Evolutionary conservation across 92 coral and sea anemone genomes (phyloP).

Genomic region (Zoanthus solanderi): DNA sequence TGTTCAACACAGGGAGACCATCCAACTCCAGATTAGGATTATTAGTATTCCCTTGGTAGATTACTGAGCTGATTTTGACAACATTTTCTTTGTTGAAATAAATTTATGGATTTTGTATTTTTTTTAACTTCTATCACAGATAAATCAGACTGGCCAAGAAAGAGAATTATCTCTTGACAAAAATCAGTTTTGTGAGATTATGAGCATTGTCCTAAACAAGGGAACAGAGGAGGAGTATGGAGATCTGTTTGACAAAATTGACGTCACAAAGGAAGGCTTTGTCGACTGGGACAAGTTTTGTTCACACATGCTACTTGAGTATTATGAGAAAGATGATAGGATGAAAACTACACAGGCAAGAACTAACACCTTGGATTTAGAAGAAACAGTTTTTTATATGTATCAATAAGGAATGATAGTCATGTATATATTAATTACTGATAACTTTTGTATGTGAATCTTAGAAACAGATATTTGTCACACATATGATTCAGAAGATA

Average conservation of each 20-base stretch:
- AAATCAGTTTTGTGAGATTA: conserved; percentile 96
- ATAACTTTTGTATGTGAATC: too few relatives aligned
- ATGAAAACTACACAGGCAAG: conserved; percentile 98
- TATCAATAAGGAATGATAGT: too few relatives aligned
- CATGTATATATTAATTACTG: too few relatives aligned
- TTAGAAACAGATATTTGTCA: too few relatives aligned
- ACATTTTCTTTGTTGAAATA: too few relatives aligned
- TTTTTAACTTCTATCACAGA: conserved; percentile 38
- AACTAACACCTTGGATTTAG: too few relatives aligned
- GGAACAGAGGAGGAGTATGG: conserved; percentile 92
- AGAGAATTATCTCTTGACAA: conserved; percentile 86
- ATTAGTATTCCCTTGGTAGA: too few relatives aligned
- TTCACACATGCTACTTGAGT: conserved; percentile 96
- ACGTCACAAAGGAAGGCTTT: conserved; percentile 95
- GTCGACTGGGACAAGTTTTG: conserved; percentile 99
- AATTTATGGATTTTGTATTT: not conserved
- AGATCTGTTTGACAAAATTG: conserved; percentile 90
- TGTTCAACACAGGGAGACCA: too few relatives aligned
- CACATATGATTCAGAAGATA: too few relatives aligned
- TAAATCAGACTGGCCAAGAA: conserved; percentile 86
- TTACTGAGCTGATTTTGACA: too few relatives aligned
- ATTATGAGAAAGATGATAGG: conserved; percentile 98
- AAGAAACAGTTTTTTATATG: too few relatives aligned
- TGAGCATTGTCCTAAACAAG: conserved; percentile 90
- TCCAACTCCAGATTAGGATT: too few relatives aligned